Evolutionary conservation across 2,888 invertebrate species (phyloP), one percentile per base, ranked within the genome.

Genomic region (Oxystoma pomonae): DNA sequence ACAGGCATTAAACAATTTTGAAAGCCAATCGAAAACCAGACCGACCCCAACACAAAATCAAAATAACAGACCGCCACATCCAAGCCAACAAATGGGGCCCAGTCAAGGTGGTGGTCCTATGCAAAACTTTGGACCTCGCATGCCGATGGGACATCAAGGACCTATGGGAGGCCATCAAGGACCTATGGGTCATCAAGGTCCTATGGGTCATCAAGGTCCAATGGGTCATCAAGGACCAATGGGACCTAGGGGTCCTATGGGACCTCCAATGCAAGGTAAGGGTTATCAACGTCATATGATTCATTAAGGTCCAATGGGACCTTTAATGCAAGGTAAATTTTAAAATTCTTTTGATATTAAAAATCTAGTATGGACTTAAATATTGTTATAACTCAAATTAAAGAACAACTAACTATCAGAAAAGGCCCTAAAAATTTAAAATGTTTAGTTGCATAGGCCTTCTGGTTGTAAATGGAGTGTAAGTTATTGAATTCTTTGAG

Each of bases 1-100:
- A 83, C 94, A 95, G 82, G 89, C 88, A 20, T 79, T 89, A 69
- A 88, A 87, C 78, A 88, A 93, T 83, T 95, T 95, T 82, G 95
- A 95, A 82, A 92, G 94, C 78, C 92, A 94, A 81, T 94, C 93
- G 70, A 94, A 94, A 84, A 93, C 94, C 22, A 85, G 94, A 68
- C 91, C 94, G 22, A 87, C 90, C 18, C 93, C 94, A 56, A 89
- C 92, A 58, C 88, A 89, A 20, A 87, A 88, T 75, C 69, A 75
- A 57, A 81, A 82, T 66, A 82, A 83, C 20, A 84, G 89, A 72
- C 87, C 87, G 71, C 78, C 78, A 68, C 86, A 86, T 74, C 86
- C 86, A 1, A 84, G 85, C 21, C 85, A 86, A 59, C 83, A 85
- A 64, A 35, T 35, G 35, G 76, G 79, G 5, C 63, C 61, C 5